A percentile compares a stretch with the other conserved stretches of the same genome.
Evolutionary conservation across 1,140 invertebrate genomes (phyloP).

Genomic region (Trinorchestia longiramus): DNA sequence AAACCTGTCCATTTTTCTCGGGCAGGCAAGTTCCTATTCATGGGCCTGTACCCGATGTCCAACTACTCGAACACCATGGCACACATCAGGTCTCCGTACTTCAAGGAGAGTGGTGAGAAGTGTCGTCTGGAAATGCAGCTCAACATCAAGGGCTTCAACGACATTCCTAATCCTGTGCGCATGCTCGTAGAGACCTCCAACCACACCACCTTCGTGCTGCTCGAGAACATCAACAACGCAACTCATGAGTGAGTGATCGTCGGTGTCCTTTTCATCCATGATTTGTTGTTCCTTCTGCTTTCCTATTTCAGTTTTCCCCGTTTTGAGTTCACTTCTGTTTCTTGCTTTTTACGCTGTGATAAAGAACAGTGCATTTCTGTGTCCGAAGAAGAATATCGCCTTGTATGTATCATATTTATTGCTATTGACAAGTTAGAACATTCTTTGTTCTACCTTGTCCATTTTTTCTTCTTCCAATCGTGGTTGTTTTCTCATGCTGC

Average conservation of each 20-base stretch:
- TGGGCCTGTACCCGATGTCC: conserved; percentile 51
- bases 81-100: conserved; percentile 39
- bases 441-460: no score
- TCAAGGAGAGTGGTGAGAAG: conserved; percentile 42
- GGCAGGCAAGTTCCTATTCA: conserved; percentile 40
- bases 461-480: no score
- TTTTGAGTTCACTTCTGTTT: background rate
- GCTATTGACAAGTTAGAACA: no score
- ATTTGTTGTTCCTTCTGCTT: no score
- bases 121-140: conserved; percentile 19
- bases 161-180: conserved; percentile 24
- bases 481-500: no score
- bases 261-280: no score
- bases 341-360: background rate
- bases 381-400: no score
- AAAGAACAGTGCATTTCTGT: no score
- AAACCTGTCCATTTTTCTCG: conserved; percentile 27
- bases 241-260: background rate
- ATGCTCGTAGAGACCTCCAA: conserved; percentile 41
- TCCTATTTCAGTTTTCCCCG: no score
- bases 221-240: conserved; percentile 25
- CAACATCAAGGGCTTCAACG: background rate
- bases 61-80: conserved; percentile 53
- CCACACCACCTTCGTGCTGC: background rate
- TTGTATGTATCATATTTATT: no score